Base-by-base conservation (phyloP, 2,888 invertebrate genomes). In the Orchesella flavescens region DNA sequence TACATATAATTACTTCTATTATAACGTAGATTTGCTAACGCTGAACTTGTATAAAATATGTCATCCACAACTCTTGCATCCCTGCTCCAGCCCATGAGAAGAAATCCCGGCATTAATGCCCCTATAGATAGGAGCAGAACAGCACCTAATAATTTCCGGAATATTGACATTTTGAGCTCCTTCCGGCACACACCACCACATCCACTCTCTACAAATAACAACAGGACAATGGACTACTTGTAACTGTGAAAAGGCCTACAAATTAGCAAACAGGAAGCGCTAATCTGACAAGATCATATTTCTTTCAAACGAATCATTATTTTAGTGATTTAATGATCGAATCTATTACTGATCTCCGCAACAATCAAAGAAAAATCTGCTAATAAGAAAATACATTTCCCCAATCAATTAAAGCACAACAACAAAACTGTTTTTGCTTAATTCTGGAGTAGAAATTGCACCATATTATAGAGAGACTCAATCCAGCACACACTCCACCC, bases 91-190 rank as follows among this genome's bases (percentile, higher is more conserved):
- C 86, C 83, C 53, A 88, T 61, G 13, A 87, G 81, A 17, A 87
- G 69, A 65, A 88, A 86, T 13, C 86, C 86, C 15, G 88, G 88
- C 13, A 85, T 57, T 10, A 87, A 43, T 21, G 83, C 84, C 10
- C 88, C 88, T 44, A 84, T n/a, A 63, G 85, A 86, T 24, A 88
- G 85, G 59, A 86, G 55, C 10, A 86, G 24, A 21, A 59, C 49
- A 9, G 72, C 79, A 49, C 75, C 76, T 53, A 82, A 69, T 46
- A 82, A 55, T 44, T 75, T 82, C 71, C 71, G 53, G 55, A 34
- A 55, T 21, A 82, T 44, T 10, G 69, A 24, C 82, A 82, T 82
- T n/a, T 66, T 66, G 65, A 24, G 53, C 53, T 53, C 2, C 17
- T 53, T 53, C n/a, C 53, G 53, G 53, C 53, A 53, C 4, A 10